Base-by-base conservation (phyloP, 2,888 invertebrate genomes). In the Andricus curvator region DNA sequence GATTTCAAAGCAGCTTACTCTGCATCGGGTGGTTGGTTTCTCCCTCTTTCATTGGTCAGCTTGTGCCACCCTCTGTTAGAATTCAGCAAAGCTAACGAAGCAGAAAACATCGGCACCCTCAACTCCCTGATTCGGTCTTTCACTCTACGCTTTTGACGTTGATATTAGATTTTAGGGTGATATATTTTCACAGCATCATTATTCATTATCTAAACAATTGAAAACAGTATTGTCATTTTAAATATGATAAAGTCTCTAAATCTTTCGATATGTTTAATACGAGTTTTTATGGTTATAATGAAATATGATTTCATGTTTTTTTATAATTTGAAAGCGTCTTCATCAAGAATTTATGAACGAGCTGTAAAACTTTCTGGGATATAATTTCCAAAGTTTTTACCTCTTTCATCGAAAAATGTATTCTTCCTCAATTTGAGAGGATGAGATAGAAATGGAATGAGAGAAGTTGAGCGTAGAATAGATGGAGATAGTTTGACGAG, bases 401-500 rank as follows among this genome's bases (percentile, higher is more conserved):
- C 56, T 13, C 74, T 74, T 74, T 74, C 25, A 20, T 74, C 51
- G 56, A 56, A 74, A 74, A 56, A 74, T 74, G 56, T 74, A 56
- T 74, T 74, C 56, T 74, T 74, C 56, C 29, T 56, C 56, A 74
- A 74, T 74, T 74, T 33, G 56, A 20, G 74, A 56, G 56, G 33
- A 74, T 74, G 29, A 74, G 33, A 29, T 33, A 22, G 74, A 56
- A 74, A 33, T 56, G 33, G 74, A 74, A 74, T 56, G 74, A 56
- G 56, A 56, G 51, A 33, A 74, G 74, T 74, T 74, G 74, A 56
- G 74, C 56, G 56, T 33, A 56, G 33, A 74, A 74, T 74, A 37
- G 74, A 74, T 74, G 33, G 56, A 74, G 74, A 74, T 74, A 74
- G 74, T 74, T 74, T 56, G 56, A 74, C n/a, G 74, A 74, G 74